These are phyloP conservation scores for Trididemnum nubilum DNA, from an alignment of 23 tunicate species.

Conservation along the genomic window DNA sequence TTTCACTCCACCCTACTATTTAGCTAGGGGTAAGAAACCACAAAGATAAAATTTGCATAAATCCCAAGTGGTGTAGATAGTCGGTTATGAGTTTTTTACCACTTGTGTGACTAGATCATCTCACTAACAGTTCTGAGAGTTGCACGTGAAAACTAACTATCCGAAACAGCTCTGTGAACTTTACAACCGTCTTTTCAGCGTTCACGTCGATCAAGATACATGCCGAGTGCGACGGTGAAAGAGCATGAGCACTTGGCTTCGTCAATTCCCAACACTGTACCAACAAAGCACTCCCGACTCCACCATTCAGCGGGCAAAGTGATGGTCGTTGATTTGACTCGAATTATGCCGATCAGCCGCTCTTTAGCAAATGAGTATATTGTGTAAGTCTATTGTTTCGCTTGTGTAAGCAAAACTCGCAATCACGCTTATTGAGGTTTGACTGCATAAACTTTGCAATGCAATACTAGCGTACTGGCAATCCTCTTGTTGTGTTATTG, in stretches of 20 bases:
- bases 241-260: neutral
- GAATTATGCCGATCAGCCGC: conserved; percentile 57
- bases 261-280: neutral
- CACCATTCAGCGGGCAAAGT: conserved; percentile 71
- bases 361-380: conserved; percentile 48
- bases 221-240: neutral
- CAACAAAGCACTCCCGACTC: conserved; percentile 30
- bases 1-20: too few relatives aligned
- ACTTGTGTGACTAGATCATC: too few relatives aligned
- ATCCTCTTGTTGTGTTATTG: too few relatives aligned
- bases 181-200: neutral
- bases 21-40: too few relatives aligned
- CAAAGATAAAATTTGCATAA: too few relatives aligned
- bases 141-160: too few relatives aligned
- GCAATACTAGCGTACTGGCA: neutral
- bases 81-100: too few relatives aligned
- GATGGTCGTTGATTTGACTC: conserved; percentile 58
- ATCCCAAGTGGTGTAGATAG: too few relatives aligned
- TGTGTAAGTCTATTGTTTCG: conserved; percentile 77
- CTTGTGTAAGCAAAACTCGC: too few relatives aligned
- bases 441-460: neutral
- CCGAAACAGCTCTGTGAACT: too few relatives aligned
- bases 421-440: neutral
- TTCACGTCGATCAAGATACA: neutral
- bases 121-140: too few relatives aligned